These are phyloP conservation scores for Norana najaformis DNA, from an alignment of 2,888 invertebrate species.

Conservation along the genomic window DNA sequence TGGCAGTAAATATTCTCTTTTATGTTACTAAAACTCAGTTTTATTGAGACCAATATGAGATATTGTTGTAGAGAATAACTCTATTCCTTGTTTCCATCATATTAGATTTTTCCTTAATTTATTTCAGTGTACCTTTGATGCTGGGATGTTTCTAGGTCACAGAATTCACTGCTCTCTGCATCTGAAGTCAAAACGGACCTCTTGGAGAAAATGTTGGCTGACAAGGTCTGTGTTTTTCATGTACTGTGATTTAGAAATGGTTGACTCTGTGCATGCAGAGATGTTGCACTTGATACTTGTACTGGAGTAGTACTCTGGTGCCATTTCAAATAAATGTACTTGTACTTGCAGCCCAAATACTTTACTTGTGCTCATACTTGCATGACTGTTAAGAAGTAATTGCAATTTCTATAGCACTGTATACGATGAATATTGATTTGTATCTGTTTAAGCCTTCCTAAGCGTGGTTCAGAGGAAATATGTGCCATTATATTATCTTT, in stretches of 20 bases:
- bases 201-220: slow-evolving; percentile 30
- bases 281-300: not conserved
- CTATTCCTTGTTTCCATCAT: not conserved
- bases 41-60: not conserved
- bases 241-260: not conserved
- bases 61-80: not conserved
- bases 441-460: too few relatives aligned
- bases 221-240: not conserved
- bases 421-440: too few relatives aligned
- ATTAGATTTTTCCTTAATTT: too few relatives aligned
- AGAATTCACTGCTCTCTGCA: not conserved
- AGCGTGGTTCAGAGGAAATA: too few relatives aligned
- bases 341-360: too few relatives aligned
- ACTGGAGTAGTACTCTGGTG: not conserved
- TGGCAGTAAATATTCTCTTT: too few relatives aligned
- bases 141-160: not conserved
- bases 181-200: slow-evolving; percentile 27
- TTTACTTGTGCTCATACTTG: too few relatives aligned
- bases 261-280: not conserved
- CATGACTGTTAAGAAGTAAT: too few relatives aligned
- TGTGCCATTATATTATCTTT: not conserved
- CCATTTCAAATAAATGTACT: too few relatives aligned
- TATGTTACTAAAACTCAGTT: too few relatives aligned
- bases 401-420: too few relatives aligned
- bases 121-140: too few relatives aligned